Base-by-base conservation (phyloP, 2,888 invertebrate genomes). In the Rhopalosiphum nymphaeae region DNA sequence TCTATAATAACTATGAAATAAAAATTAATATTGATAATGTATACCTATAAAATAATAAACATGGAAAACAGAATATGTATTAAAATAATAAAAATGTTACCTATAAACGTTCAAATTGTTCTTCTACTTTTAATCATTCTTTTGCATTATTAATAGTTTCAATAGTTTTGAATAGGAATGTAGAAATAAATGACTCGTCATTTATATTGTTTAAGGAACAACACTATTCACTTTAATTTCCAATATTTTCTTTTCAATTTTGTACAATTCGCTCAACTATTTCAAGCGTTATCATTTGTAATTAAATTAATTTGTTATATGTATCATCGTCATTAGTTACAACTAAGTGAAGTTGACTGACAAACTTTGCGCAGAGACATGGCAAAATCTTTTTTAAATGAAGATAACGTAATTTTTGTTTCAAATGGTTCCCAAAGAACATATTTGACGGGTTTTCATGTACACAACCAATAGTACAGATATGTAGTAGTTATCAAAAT, bases 391-490 rank as follows among this genome's bases (percentile, higher is more conserved):
- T n/a, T n/a, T n/a, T n/a, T n/a, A n/a, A n/a, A n/a, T n/a, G n/a
- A n/a, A n/a, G n/a, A n/a, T n/a, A n/a, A n/a, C n/a, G n/a, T n/a
- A n/a, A n/a, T n/a, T n/a, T n/a, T n/a, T n/a, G n/a, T n/a, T 44
- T 44, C 56, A 29, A 16, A 57, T 42, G 3, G 57, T 56, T 13
- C 87, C 87, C n/a, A 87, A 87, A 49, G 87, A 87, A 89, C 89
- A 89, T 53, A 89, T n/a, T 89, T 57, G 13, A n/a, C 42, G 29
- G n/a, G 36, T 89, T 57, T 57, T 57, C n/a, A 57, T 21, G 57
- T 89, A 89, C n/a, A 89, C 56, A 26, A 89, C 57, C 1, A 89
- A 89, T 89, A 42, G 56, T n/a, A 89, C 29, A n/a, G 56, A 89
- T 9, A 56, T 57, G 42, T 57, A 57, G 25, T 89, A 89, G n/a